phyloP scores from a whole-genome alignment of 1,140 invertebrate species.

The Tetramorium simillimum region DNA sequence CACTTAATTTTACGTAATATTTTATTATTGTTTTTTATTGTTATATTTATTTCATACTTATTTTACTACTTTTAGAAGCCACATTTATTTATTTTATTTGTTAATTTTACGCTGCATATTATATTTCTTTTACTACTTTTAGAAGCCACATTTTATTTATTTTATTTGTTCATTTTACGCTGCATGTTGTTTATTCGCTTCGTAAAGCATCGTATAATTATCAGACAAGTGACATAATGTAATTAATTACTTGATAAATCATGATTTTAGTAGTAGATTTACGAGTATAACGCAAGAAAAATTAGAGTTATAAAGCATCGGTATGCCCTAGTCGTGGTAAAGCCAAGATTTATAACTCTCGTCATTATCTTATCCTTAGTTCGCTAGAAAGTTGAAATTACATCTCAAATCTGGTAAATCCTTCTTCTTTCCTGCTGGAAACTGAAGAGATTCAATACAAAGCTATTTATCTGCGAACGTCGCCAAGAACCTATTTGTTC shows the following conservation, averaged over 20 bases:
- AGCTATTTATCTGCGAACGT: constrained; percentile 42
- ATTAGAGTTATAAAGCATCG: constrained; percentile 48
- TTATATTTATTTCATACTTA: background rate
- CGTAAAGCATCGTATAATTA: constrained; percentile 12
- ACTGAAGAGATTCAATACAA: constrained; percentile 36
- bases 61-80: background rate
- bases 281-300: constrained; percentile 29
- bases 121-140: background rate
- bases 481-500: background rate
- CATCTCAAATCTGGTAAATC: constrained; percentile 45
- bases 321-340: constrained; percentile 18
- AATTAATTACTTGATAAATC: constrained; percentile 53
- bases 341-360: constrained; percentile 50
- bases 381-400: constrained; percentile 51
- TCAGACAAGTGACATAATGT: background rate
- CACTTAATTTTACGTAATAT: constrained; percentile 2
- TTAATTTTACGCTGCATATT: background rate
- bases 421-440: constrained; percentile 5
- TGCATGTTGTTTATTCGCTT: background rate
- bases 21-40: background rate
- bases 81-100: too few relatives aligned
- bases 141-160: too few relatives aligned
- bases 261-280: constrained; percentile 42
- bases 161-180: background rate
- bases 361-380: constrained; percentile 54